Conservation (phyloP, 2,113 vertebrate genomes). For the Melospiza melodia region DNA sequence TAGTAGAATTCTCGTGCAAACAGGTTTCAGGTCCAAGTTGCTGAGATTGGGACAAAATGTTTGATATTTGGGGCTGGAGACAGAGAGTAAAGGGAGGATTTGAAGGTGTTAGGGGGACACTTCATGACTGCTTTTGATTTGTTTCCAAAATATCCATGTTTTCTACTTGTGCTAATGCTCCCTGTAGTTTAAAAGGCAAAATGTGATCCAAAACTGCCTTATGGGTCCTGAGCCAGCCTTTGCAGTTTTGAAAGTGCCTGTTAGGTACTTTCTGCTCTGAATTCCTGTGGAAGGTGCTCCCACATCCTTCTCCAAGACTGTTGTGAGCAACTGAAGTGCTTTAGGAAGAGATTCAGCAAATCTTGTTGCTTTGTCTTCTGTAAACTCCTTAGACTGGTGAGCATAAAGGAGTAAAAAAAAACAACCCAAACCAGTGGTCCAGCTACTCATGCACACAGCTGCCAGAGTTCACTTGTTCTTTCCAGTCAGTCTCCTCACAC, state of each 20-base stretch:
- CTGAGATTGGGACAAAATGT: neutral
- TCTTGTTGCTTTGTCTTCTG: neutral
- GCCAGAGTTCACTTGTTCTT: neutral
- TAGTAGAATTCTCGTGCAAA: neutral
- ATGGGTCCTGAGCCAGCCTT: neutral
- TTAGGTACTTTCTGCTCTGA: neutral
- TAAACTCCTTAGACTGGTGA: neutral
- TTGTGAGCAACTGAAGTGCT: neutral
- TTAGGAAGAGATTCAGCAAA: neutral
- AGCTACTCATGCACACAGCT: neutral
- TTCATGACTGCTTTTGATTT: neutral
- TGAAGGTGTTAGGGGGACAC: neutral
- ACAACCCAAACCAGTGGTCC: neutral
- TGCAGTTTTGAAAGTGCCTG: neutral
- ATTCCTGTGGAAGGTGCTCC: neutral
- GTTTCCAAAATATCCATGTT: neutral
- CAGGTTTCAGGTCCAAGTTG: neutral
- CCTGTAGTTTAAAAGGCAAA: neutral
- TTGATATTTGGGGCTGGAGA: neutral
- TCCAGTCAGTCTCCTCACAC: neutral
- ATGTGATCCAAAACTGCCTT: neutral
- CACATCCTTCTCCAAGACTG: neutral
- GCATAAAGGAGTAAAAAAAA: neutral
- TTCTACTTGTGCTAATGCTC: neutral
- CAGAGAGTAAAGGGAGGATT: neutral